Percentiles rank a stretch among this genome's conserved stretches.
Conservation (phyloP, 2,888 invertebrate genomes). For the Lepidocyrtinus sp. region DNA sequence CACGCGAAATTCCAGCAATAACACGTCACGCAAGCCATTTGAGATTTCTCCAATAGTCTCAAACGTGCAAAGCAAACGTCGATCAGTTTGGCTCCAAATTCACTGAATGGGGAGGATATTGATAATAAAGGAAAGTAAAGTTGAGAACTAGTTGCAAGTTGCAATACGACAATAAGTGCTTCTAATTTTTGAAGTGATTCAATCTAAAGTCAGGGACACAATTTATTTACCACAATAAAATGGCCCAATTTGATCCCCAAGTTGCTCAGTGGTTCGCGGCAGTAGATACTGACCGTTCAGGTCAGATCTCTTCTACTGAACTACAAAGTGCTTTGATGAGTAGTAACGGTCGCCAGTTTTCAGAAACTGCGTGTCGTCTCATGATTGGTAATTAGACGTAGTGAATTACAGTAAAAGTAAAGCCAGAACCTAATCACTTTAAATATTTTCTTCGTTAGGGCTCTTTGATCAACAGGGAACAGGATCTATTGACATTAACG, state of each 20-base stretch:
- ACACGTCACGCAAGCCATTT: no score
- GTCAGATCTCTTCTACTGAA: constrained; percentile 84
- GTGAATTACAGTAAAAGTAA: background rate
- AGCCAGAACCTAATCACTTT: background rate
- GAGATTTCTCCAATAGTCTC: no score
- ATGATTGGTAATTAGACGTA: constrained; percentile 81
- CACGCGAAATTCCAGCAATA: no score
- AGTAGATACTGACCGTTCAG: constrained; percentile 88
- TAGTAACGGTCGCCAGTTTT: constrained; percentile 87
- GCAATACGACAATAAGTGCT: no score
- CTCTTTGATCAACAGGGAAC: constrained; percentile 88
- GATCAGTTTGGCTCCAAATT: no score
- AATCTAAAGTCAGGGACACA: background rate
- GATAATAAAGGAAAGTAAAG: no score
- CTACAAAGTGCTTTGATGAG: constrained; percentile 86
- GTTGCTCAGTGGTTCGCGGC: constrained; percentile 87
- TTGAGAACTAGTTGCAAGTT: no score
- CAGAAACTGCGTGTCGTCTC: constrained; percentile 85
- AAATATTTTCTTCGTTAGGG: constrained; percentile 74
- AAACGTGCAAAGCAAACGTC: no score
- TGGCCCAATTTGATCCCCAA: constrained; percentile 76
- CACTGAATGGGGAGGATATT: no score
- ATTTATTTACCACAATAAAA: background rate
- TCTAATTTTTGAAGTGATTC: no score
- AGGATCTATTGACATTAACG: constrained; percentile 87